Conservation (phyloP, 2,888 invertebrate genomes). For the Anoncus sp. region DNA sequence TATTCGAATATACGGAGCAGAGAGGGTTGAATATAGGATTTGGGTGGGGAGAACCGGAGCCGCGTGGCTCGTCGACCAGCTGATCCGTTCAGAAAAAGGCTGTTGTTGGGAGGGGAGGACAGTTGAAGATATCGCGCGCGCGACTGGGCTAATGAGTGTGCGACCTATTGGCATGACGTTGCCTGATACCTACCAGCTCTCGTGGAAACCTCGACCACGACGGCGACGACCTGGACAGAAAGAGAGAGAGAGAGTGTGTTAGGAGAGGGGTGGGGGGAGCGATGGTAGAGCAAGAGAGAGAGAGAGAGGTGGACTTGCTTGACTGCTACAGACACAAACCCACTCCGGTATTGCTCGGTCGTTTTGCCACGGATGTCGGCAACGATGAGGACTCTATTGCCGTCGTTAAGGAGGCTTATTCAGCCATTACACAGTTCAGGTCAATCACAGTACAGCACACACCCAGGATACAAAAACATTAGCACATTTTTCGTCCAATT, state of each 20-base stretch:
- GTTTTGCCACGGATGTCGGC: constrained; percentile 51
- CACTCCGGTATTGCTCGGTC: constrained; percentile 27
- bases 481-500: constrained; percentile 1
- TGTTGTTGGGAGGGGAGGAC: too few relatives aligned
- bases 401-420: constrained; percentile 41
- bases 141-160: constrained; percentile 82
- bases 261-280: constrained; percentile 3
- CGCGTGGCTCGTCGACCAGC: constrained; percentile 82
- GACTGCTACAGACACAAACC: constrained; percentile 13
- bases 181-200: constrained; percentile 51
- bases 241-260: constrained; percentile 27
- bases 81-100: constrained; percentile 87
- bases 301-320: constrained; percentile 29
- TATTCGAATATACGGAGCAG: constrained; percentile 51
- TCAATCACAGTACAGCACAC: constrained; percentile 29
- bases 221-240: constrained; percentile 55
- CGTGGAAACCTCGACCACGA: constrained; percentile 55
- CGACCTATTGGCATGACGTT: constrained; percentile 80
- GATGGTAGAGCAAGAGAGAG: background rate
- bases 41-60: constrained; percentile 71
- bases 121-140: constrained; percentile 77
- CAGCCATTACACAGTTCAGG: constrained; percentile 21
- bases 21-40: constrained; percentile 60
- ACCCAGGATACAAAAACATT: constrained; percentile 12
- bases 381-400: constrained; percentile 57